Conservation (phyloP, 2,113 vertebrate species). For the Rhinogobius similis region DNA sequence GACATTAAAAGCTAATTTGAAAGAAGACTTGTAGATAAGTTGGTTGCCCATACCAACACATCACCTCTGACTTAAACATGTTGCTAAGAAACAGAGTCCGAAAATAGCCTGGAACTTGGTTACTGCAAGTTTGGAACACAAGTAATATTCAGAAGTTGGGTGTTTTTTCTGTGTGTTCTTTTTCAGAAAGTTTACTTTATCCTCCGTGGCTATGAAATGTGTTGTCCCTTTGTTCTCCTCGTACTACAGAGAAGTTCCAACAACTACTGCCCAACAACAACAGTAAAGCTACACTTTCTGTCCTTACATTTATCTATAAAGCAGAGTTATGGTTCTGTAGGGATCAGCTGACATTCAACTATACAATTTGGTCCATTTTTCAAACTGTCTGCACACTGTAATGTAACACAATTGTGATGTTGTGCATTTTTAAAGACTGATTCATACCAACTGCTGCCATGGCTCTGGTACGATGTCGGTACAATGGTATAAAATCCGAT, state of each 20-base stretch:
- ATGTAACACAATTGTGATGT: too few relatives aligned
- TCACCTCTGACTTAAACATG: slow-evolving; percentile 49
- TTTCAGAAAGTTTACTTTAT: slow-evolving; percentile 1
- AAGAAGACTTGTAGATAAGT: slow-evolving; percentile 17
- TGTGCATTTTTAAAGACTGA: too few relatives aligned
- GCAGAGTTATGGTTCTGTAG: neutral
- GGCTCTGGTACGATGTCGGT: too few relatives aligned
- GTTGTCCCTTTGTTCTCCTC: neutral
- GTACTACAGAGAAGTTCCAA: neutral
- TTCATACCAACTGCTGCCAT: too few relatives aligned
- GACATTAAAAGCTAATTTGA: slow-evolving; percentile 23
- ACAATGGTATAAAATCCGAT: too few relatives aligned
- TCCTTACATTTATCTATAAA: neutral
- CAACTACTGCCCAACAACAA: neutral
- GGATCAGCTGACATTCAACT: neutral
- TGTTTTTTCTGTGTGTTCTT: neutral
- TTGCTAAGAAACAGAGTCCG: slow-evolving; percentile 67
- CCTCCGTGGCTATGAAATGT: neutral
- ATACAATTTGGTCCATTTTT: too few relatives aligned
- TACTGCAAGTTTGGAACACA: slow-evolving; percentile 22
- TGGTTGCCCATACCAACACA: slow-evolving; percentile 41
- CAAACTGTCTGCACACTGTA: too few relatives aligned
- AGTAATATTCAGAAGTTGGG: slow-evolving; percentile 31
- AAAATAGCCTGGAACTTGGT: slow-evolving; percentile 33
- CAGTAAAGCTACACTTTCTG: neutral